A percentile compares a stretch with the other conserved stretches of the same genome.
Conservation (phyloP, 2,888 invertebrate genomes). For the Dicyrtomina minuta region DNA sequence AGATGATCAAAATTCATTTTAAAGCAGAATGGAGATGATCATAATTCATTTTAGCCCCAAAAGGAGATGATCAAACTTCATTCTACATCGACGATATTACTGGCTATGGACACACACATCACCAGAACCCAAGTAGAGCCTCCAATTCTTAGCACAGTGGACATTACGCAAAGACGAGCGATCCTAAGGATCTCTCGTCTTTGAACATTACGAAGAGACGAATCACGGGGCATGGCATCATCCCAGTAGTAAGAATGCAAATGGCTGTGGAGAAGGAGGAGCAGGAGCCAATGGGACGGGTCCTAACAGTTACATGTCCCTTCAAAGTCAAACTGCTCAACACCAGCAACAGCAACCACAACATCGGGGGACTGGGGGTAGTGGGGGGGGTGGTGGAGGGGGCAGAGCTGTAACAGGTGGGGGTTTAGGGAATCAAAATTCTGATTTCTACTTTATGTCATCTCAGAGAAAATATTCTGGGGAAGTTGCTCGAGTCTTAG, state of each 20-base stretch:
- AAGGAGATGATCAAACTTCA: too few species aligned
- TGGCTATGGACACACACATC: not conserved
- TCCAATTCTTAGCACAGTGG: conserved; percentile 36
- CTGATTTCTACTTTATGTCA: too few species aligned
- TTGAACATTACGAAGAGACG: conserved; percentile 14
- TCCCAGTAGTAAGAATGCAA: conserved; percentile 18
- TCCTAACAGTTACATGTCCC: conserved; percentile 53
- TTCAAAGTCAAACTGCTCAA: conserved; percentile 55
- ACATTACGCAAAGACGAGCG: too few species aligned
- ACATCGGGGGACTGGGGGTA: too few species aligned
- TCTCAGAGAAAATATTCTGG: too few species aligned
- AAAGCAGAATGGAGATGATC: too few species aligned
- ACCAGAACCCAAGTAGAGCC: conserved; percentile 41
- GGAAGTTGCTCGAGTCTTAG: conserved; percentile 80
- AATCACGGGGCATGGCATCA: conserved; percentile 19
- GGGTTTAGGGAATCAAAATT: too few species aligned
- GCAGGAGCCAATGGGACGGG: conserved; percentile 56
- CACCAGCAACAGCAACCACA: conserved; percentile 18
- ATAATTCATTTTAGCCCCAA: too few species aligned
- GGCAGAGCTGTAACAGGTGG: conserved; percentile 53
- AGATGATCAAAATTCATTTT: too few species aligned
- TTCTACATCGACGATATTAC: too few species aligned
- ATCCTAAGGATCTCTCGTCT: too few species aligned
- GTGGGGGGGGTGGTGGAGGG: too few species aligned
- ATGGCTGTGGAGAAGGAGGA: conserved; percentile 58